These are phyloP conservation scores for Aspiorhynchus laticeps DNA, from an alignment of 2,113 vertebrate genomes.

Conservation along the genomic window DNA sequence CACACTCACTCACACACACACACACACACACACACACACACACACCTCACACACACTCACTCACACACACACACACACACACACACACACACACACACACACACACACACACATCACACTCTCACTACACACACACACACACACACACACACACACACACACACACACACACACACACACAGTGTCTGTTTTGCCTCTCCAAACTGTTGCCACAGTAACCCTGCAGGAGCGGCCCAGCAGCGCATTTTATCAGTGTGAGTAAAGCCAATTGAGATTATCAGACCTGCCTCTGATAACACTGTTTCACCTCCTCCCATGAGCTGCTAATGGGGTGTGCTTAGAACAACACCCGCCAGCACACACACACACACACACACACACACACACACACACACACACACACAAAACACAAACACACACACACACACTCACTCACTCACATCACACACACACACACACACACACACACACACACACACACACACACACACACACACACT, in stretches of 20 bases:
- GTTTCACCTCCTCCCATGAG: conserved; percentile 84
- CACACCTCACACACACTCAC: conserved; percentile 39
- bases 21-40: conserved; percentile 44
- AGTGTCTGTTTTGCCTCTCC: conserved; percentile 51
- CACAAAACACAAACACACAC: conserved; percentile 60
- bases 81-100: conserved; percentile 47
- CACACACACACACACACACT: conserved; percentile 56
- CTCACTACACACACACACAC: conserved; percentile 51
- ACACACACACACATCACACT: conserved; percentile 42
- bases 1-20: conserved; percentile 49
- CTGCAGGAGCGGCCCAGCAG: conserved; percentile 68
- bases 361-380: conserved; percentile 70
- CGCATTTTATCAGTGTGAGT: conserved; percentile 84
- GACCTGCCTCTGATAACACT: conserved; percentile 81
- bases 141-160: conserved; percentile 48
- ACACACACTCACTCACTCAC: conserved; percentile 69
- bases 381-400: conserved; percentile 49
- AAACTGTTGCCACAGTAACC: conserved; percentile 74
- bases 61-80: conserved; percentile 37
- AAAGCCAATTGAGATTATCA: conserved; percentile 90
- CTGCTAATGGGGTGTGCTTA: conserved; percentile 88
- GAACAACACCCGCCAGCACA: conserved; percentile 74
- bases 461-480: conserved; percentile 64
- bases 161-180: conserved; percentile 49
- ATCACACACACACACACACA: conserved; percentile 62